Evolutionary conservation across 2,888 invertebrate genomes (phyloP).

Genomic region (Tiliacea citrago): DNA sequence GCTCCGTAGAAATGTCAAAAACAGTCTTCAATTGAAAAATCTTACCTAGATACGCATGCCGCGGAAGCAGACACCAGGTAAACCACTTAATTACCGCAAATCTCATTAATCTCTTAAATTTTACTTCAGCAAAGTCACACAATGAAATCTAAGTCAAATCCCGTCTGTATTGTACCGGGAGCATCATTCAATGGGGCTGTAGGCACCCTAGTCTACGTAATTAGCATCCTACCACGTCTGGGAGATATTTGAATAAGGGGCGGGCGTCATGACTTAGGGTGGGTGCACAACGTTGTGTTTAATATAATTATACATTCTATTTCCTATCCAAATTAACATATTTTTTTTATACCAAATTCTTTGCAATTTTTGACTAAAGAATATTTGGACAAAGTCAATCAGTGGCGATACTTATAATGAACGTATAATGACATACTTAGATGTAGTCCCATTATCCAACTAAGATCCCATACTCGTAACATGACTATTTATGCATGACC

Average conservation of each 20-base stretch:
- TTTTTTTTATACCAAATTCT: neutral
- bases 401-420: neutral
- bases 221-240: constrained; percentile 83
- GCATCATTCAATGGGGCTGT: constrained; percentile 74
- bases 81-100: constrained; percentile 12
- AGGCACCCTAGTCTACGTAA: constrained; percentile 81
- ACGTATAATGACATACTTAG: no score
- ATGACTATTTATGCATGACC: no score
- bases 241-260: constrained; percentile 83
- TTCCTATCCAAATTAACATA: neutral
- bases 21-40: neutral
- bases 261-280: constrained; percentile 50
- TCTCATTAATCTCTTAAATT: constrained; percentile 16
- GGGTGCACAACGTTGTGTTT: constrained; percentile 21
- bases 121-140: constrained; percentile 19
- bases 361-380: no score
- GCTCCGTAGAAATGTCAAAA: neutral
- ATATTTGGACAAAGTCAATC: neutral
- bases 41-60: neutral
- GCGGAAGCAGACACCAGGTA: neutral
- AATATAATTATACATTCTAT: constrained; percentile 9
- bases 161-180: constrained; percentile 60
- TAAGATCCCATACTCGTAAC: no score
- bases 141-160: constrained; percentile 61
- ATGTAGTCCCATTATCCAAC: no score